Evolutionary conservation across 2,888 invertebrate species (phyloP).

Genomic region (Bellardia pandia): DNA sequence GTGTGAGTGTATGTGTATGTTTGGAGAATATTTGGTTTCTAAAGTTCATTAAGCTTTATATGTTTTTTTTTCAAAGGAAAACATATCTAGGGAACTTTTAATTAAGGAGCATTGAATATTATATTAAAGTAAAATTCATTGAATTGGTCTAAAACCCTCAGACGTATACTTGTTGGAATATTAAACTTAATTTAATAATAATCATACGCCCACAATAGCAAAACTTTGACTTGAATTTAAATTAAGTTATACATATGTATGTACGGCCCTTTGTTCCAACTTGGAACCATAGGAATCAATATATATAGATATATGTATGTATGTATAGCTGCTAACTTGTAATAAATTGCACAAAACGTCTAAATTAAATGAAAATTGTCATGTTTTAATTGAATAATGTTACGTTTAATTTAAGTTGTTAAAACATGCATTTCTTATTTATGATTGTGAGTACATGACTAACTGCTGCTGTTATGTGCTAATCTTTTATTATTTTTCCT

Average conservation of each 20-base stretch:
- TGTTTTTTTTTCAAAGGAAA: neutral
- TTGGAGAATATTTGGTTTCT: neutral
- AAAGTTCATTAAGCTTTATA: neutral
- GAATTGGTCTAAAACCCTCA: no score
- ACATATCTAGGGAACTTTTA: neutral
- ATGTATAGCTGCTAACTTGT: no score
- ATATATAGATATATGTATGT: no score
- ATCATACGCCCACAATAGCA: no score
- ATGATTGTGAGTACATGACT: neutral
- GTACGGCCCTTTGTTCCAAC: no score
- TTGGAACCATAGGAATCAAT: no score
- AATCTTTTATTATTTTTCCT: conserved; percentile 30
- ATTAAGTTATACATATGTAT: no score
- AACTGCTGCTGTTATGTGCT: conserved; percentile 5
- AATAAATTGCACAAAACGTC: conserved; percentile 2
- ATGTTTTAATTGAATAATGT: conserved; percentile 46
- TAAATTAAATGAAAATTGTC: conserved; percentile 59
- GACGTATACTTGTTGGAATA: no score
- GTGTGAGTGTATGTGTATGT: no score
- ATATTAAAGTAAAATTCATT: no score
- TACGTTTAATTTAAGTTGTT: conserved; percentile 56
- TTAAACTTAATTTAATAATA: no score
- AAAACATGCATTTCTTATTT: conserved; percentile 39
- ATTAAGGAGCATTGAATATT: neutral
- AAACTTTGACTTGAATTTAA: no score